Conservation (phyloP, 1,140 invertebrate species). For the Pseudomyrmex pallidus region DNA sequence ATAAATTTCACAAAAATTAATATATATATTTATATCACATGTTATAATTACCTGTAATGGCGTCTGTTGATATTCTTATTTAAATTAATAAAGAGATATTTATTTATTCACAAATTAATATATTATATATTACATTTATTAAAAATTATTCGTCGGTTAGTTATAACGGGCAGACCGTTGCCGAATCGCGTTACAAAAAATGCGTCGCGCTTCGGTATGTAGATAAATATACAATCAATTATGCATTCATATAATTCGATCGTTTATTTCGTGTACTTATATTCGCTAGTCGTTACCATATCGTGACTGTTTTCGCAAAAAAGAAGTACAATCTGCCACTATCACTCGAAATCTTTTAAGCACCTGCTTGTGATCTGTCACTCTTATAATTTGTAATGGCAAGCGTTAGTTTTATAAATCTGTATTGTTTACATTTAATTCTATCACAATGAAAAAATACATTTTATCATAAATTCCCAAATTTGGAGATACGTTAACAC, state of each 20-base stretch:
- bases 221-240: constrained; percentile 1
- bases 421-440: constrained; percentile 51
- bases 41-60: background rate
- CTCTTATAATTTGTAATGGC: constrained; percentile 24
- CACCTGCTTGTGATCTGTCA: constrained; percentile 20
- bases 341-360: constrained; percentile 32
- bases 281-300: constrained; percentile 24
- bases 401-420: constrained; percentile 53
- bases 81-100: constrained; percentile 54
- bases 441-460: constrained; percentile 38
- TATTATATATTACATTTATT: constrained; percentile 76
- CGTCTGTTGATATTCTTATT: background rate
- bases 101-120: constrained; percentile 75
- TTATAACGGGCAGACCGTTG: constrained; percentile 69
- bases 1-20: constrained; percentile 6
- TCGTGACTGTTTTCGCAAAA: background rate
- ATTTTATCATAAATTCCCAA: constrained; percentile 34
- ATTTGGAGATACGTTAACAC: background rate
- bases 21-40: background rate
- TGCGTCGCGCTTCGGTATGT: constrained; percentile 50
- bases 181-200: constrained; percentile 70
- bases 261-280: constrained; percentile 20
- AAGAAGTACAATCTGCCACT: constrained; percentile 9
- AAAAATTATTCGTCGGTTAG: constrained; percentile 76
- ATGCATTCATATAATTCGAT: constrained; percentile 32